Evolutionary conservation across 2,888 invertebrate genomes (phyloP), one percentile per base, ranked within the genome.

Genomic region (Melanostoma mellinum): DNA sequence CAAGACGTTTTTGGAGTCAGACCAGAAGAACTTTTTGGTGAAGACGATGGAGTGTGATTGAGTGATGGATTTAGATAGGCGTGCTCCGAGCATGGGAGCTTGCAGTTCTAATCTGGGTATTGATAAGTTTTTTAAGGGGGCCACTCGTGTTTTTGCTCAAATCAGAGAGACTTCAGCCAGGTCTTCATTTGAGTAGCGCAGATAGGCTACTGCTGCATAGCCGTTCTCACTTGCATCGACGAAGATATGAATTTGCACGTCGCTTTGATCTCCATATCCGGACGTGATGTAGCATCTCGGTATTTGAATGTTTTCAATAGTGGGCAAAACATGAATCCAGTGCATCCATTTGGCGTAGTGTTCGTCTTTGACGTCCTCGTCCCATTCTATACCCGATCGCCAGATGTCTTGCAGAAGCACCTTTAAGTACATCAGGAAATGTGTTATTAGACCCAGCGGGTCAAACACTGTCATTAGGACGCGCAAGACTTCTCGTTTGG

Each of bases 1-100:
- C 6, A 87, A 46, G 6, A 87, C 87, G 5, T 80, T 86, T 52
- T 65, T 86, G 0, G 88, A 88, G 44, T 88, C 87, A 0, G 86
- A 73, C 88, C 87, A 88, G 63, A 85, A 86, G 10, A 65, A 8
- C 0, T 6, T 80, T 6, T 58, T 10, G 2, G 35, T 35, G 48
- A 87, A 74, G 1, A 60, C 40, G 6, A 86, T 40, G 3, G 60
- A 52, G 32, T 75, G 85, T 4, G 30, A 61, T 20, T 75, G 84
- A 52, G 20, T 20, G 20, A 20, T 20, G 20, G 20, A 20, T 20
- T 20, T 20, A 20, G 20, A 20, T 20, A 20, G 20, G 9, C 85
- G 72, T 8, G 69, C 58, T 60, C 86, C 86, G 6, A 87, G 35
- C 1, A 86, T 74, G 2, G 87, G 86, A 2, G 85, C 82, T 8